Base-by-base conservation (phyloP, 2,113 vertebrate species). In the Sisor rabdophorus region DNA sequence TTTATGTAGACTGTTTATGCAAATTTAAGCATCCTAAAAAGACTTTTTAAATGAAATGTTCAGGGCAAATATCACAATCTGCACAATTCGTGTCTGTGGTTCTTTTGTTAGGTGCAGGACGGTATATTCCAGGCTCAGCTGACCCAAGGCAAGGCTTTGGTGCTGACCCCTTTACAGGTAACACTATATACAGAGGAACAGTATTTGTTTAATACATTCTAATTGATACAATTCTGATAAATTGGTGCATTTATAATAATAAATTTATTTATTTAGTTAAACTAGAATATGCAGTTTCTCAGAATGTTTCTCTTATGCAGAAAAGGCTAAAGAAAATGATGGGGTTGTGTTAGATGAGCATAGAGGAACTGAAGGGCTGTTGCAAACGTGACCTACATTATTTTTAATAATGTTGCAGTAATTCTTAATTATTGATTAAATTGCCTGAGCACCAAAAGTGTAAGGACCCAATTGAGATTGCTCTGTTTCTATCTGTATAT, bases 111-210 rank as follows among this genome's bases (percentile, higher is more conserved):
- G 92, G 92, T 81, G 86, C 87, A 22, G 89, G 89, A 26, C 86
- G 92, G 0, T 93, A 93, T 48, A 88, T 93, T 58, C 92, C 92
- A 2, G 91, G 90, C 0, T 60, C 81, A 9, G 70, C 82, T n/a
- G 80, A 86, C 22, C 56, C 75, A 0, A 20, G 76, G 28, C 15
- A 84, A 11, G 83, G 79, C 13, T 81, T 84, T 67, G 91, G 87
- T 26, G 83, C 80, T 2, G 92, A 93, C 82, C 92, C 92, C 1
- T 93, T 93, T 70, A 93, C 92, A 82, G 92, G 92, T 92, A 81
- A 40, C 52, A 52, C 40, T 63, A 54, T 64, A 9, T 0, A 10
- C 22, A 67, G 11, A 28, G 9, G 40, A 2, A 60, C 58, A 8
- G 24, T 17, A 20, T 16, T 63, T 3, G 6, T 44, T 6, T 15